Percentiles rank a stretch among this genome's conserved stretches.
Conservation (phyloP, 2,797 vertebrate genomes). For the Artibeus lituratus region DNA sequence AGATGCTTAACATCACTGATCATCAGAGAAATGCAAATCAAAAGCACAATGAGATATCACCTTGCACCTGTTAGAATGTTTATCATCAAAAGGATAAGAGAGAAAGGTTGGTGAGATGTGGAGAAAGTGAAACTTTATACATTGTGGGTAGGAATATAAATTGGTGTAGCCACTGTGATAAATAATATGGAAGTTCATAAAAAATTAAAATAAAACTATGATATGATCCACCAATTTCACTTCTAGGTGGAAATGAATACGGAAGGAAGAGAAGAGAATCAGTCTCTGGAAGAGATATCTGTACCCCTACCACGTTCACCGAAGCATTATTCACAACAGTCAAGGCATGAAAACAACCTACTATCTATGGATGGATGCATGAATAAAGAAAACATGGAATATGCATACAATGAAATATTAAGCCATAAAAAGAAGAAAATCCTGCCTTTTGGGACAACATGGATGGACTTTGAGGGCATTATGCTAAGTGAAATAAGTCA, state of each 20-base stretch:
- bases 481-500: background rate
- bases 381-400: background rate
- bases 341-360: background rate
- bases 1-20: background rate
- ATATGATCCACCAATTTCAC: background rate
- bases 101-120: background rate
- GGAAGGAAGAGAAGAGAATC: background rate
- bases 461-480: background rate
- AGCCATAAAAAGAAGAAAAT: background rate
- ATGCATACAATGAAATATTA: background rate
- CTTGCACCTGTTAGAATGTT: background rate
- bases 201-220: background rate
- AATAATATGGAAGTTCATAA: background rate
- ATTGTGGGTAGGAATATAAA: background rate
- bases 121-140: background rate
- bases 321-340: background rate
- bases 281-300: background rate
- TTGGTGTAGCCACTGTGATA: background rate
- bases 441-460: background rate
- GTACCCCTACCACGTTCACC: background rate
- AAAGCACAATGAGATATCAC: background rate
- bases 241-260: background rate
- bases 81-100: background rate
- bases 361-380: background rate
- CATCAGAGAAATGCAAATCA: background rate